phyloP scores from a whole-genome alignment of 37 sponge, comb jelly and placozoan species.

The Agelas oroides region DNA sequence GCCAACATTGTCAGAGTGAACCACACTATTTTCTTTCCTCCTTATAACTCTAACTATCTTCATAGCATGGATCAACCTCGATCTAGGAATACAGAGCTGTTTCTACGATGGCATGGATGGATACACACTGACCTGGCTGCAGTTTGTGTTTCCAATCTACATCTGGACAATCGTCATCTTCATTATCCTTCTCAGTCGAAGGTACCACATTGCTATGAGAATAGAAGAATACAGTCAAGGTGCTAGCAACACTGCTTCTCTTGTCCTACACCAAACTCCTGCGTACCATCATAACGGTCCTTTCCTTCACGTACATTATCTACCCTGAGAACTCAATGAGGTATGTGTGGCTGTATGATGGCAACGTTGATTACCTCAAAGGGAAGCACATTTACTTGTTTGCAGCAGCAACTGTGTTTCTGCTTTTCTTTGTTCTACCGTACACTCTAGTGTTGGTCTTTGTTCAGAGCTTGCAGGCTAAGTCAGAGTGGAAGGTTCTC shows the following conservation, averaged over 20 bases:
- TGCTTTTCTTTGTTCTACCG: too few species aligned
- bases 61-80: conserved; percentile 10
- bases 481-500: conserved; percentile 3
- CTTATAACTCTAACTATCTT: not conserved
- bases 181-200: not conserved
- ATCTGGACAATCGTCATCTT: not conserved
- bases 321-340: not conserved
- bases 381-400: too few species aligned
- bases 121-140: not conserved
- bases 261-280: not conserved
- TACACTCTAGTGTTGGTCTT: not conserved
- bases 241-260: not conserved
- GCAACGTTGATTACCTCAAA: not conserved
- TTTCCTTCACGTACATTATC: not conserved
- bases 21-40: not conserved
- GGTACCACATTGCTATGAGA: too few species aligned
- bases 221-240: not conserved
- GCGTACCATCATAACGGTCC: not conserved
- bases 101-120: conserved; percentile 14
- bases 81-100: not conserved
- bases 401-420: too few species aligned
- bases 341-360: not conserved
- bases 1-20: conserved; percentile 6
- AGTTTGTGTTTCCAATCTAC: conserved; percentile 12
- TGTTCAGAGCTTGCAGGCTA: not conserved